These are phyloP conservation scores for Stylophora pistillata DNA, from an alignment of 64 coral and sea anemone genomes.

Conservation along the genomic window DNA sequence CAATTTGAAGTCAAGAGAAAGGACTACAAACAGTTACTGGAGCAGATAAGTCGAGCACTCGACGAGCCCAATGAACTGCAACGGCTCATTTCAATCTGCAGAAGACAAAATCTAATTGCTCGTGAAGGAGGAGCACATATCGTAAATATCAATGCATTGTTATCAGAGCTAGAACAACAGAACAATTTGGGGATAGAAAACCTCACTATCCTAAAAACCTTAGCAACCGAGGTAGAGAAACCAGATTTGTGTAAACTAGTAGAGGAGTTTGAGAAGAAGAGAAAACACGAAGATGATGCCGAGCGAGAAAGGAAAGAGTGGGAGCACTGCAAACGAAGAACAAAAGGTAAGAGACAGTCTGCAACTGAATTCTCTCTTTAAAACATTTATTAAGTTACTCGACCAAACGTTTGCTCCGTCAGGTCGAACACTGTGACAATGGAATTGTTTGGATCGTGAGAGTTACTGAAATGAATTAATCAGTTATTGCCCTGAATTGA, in stretches of 20 bases:
- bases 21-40: not conserved
- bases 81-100: not conserved
- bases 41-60: not conserved
- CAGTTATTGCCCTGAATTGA: too few relatives aligned
- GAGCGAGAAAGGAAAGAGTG: too few relatives aligned
- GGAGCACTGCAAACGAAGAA: too few relatives aligned
- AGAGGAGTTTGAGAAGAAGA: not conserved
- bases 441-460: too few relatives aligned
- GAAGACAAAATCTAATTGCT: not conserved
- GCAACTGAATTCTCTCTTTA: too few relatives aligned
- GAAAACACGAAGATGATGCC: not conserved
- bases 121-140: not conserved
- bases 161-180: not conserved
- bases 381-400: too few relatives aligned
- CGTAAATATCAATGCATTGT: not conserved
- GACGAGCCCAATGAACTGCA: not conserved
- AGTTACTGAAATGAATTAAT: too few relatives aligned
- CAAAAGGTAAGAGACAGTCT: too few relatives aligned
- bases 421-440: too few relatives aligned
- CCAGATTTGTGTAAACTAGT: too few relatives aligned
- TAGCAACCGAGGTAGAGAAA: not conserved
- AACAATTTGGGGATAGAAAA: not conserved
- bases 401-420: too few relatives aligned
- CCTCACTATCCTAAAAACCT: not conserved
- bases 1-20: not conserved